A percentile compares a stretch with the other conserved stretches of the same genome.
Conservation (phyloP, 1,140 invertebrate genomes). For the Anastatus disparis region DNA sequence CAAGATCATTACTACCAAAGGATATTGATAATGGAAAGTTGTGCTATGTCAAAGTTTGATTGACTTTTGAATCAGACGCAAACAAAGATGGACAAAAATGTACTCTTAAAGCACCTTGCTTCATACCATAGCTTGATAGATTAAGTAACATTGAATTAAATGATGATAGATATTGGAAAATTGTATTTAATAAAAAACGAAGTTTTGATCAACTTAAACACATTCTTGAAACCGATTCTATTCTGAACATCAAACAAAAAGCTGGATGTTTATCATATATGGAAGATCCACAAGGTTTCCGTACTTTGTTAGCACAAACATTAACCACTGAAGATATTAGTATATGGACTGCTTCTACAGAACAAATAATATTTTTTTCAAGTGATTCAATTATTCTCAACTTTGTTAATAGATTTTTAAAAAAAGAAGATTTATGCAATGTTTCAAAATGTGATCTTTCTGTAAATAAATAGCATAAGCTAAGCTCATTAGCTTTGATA, state of each 20-base stretch:
- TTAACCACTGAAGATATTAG: conserved; percentile 82
- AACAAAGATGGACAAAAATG: conserved; percentile 70
- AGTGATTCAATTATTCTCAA: conserved; percentile 74
- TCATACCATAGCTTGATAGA: conserved; percentile 84
- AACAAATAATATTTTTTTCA: conserved; percentile 75
- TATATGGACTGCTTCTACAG: conserved; percentile 73
- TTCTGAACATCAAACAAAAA: conserved; percentile 87
- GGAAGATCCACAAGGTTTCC: conserved; percentile 87
- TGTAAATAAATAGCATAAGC: conserved; percentile 31
- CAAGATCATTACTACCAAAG: conserved; percentile 85
- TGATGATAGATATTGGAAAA: conserved; percentile 89
- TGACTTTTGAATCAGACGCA: conserved; percentile 65
- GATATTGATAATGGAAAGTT: conserved; percentile 83
- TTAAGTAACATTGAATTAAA: conserved; percentile 81
- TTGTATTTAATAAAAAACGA: conserved; percentile 81
- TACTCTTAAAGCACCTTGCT: conserved; percentile 81
- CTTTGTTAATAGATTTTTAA: conserved; percentile 72
- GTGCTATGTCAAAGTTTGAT: conserved; percentile 83
- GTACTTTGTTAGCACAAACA: conserved; percentile 83
- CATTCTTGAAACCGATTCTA: conserved; percentile 76
- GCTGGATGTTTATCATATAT: conserved; percentile 89
- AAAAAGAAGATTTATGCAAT: conserved; percentile 14
- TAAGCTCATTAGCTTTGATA: conserved; percentile 34
- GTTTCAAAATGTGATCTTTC: conserved; percentile 51
- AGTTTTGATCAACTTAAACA: conserved; percentile 87